Percentiles rank a stretch among this genome's conserved stretches.
phyloP scores from a whole-genome alignment of 2,113 vertebrate genomes.

The Sphyrna mokarran region DNA sequence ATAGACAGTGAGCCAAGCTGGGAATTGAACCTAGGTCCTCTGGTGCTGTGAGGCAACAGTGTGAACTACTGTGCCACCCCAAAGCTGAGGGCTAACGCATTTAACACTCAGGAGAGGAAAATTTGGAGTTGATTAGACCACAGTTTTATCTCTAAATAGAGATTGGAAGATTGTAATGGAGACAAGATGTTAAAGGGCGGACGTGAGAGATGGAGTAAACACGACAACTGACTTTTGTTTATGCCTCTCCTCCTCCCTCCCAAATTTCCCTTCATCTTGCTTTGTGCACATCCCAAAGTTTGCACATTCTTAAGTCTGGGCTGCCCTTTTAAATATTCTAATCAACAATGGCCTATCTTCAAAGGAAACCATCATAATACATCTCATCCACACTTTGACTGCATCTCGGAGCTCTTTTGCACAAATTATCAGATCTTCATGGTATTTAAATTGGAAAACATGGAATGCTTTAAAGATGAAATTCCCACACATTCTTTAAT shows the following conservation, averaged over 20 bases:
- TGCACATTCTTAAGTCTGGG: neutral
- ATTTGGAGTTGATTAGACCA: neutral
- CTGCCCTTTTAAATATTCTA: neutral
- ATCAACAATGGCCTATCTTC: neutral
- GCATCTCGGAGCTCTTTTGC: neutral
- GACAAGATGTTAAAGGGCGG: neutral
- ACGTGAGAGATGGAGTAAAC: neutral
- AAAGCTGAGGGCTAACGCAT: neutral
- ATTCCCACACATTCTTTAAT: neutral
- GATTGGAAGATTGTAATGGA: neutral
- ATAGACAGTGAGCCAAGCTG: no score
- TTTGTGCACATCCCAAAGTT: neutral
- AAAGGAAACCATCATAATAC: neutral
- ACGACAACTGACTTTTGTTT: neutral
- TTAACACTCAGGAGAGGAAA: neutral
- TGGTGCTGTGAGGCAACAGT: no score
- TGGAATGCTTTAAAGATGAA: constrained; percentile 13
- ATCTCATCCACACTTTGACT: neutral
- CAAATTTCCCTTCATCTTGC: neutral
- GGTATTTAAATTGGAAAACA: neutral
- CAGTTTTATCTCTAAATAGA: neutral
- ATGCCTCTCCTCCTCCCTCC: neutral
- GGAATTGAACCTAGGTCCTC: no score
- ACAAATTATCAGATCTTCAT: neutral
- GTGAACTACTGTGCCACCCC: no score